These are phyloP conservation scores for Pseudocheirus occidentalis DNA, from an alignment of 2,797 vertebrate species.

Conservation along the genomic window DNA sequence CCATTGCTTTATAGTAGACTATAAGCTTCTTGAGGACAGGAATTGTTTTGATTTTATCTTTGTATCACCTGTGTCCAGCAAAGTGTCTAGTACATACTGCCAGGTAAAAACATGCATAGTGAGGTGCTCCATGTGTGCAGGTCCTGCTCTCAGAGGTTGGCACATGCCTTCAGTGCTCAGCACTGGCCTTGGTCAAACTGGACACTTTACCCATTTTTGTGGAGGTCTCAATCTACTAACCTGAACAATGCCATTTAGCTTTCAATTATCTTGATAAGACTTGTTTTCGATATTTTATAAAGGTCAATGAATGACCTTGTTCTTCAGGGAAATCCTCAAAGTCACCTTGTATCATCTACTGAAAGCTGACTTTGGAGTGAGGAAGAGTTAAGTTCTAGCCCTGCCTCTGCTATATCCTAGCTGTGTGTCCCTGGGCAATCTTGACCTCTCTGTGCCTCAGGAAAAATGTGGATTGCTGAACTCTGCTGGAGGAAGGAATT, in stretches of 20 bases:
- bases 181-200: neutral
- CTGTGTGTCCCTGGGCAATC: neutral
- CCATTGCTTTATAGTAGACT: neutral
- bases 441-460: neutral
- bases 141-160: neutral
- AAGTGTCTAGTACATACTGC: neutral
- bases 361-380: neutral
- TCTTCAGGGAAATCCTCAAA: neutral
- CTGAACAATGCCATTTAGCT: slow-evolving; percentile 25
- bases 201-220: slow-evolving; percentile 41
- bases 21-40: neutral
- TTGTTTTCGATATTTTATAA: neutral
- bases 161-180: neutral
- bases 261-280: neutral
- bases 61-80: neutral
- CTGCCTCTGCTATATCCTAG: neutral
- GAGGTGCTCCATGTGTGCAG: neutral
- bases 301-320: neutral
- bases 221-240: neutral
- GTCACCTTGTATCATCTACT: neutral
- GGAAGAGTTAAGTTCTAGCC: neutral
- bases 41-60: neutral
- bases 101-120: neutral
- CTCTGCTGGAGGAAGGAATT: neutral
- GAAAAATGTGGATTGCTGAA: neutral